These are phyloP conservation scores for Brenthis ino DNA, from an alignment of 2,888 invertebrate genomes.

Conservation along the genomic window DNA sequence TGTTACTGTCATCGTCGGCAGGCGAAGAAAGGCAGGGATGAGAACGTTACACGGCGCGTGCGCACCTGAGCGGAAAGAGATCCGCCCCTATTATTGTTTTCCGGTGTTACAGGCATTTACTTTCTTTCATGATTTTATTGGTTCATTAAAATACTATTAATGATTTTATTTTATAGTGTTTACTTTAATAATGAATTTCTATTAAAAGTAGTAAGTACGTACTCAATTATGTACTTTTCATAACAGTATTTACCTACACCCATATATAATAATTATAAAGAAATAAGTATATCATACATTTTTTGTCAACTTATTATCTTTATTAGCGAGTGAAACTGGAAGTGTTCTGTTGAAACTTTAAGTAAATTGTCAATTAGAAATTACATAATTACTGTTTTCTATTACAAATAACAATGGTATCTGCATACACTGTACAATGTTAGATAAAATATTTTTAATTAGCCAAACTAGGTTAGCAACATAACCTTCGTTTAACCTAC, in stretches of 20 bases:
- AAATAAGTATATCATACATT: too few relatives aligned
- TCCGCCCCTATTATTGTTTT: slow-evolving; percentile 31
- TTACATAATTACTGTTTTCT: too few relatives aligned
- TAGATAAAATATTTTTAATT: not conserved
- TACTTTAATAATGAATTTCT: too few relatives aligned
- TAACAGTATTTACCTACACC: not conserved
- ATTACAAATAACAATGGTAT: too few relatives aligned
- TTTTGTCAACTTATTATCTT: too few relatives aligned
- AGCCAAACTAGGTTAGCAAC: slow-evolving; percentile 3
- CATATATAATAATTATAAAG: too few relatives aligned
- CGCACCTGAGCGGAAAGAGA: slow-evolving; percentile 52
- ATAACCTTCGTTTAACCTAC: slow-evolving; percentile 31
- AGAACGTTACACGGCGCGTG: slow-evolving; percentile 41
- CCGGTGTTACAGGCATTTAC: slow-evolving; percentile 29
- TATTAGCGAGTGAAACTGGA: too few relatives aligned
- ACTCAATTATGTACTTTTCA: too few relatives aligned
- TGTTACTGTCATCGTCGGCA: slow-evolving; percentile 23
- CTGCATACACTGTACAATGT: not conserved
- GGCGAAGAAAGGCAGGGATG: slow-evolving; percentile 51
- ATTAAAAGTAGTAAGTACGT: too few relatives aligned
- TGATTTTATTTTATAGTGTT: not conserved
- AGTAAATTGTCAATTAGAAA: too few relatives aligned
- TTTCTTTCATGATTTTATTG: slow-evolving; percentile 18
- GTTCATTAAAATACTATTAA: not conserved
- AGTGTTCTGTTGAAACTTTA: too few relatives aligned